These are phyloP conservation scores for Pedionomus torquatus DNA, from an alignment of 2,113 vertebrate genomes.

Conservation along the genomic window DNA sequence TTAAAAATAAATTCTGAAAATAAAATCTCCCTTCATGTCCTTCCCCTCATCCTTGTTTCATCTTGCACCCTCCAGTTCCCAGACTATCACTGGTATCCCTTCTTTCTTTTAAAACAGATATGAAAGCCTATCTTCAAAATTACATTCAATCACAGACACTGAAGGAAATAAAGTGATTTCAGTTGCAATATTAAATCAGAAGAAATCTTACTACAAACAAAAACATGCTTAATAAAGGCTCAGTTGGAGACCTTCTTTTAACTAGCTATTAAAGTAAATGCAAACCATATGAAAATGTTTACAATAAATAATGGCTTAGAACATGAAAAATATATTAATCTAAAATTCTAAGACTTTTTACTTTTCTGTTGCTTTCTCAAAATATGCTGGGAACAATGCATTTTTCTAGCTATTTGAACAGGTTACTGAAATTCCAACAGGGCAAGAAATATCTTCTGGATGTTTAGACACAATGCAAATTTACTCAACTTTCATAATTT, in stretches of 20 bases:
- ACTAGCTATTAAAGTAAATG: neutral
- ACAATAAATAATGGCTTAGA: neutral
- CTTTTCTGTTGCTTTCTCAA: neutral
- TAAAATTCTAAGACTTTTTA: neutral
- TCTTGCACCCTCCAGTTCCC: neutral
- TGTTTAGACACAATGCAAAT: neutral
- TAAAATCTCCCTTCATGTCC: slow-evolving; percentile 48
- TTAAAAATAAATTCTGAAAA: slow-evolving; percentile 75
- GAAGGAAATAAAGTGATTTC: slow-evolving; percentile 44
- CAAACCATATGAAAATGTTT: slow-evolving; percentile 4
- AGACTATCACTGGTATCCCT: slow-evolving; percentile 10
- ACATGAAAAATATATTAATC: neutral
- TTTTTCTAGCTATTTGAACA: neutral
- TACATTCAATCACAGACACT: slow-evolving; percentile 33
- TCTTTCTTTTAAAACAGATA: slow-evolving; percentile 54
- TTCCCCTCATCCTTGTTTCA: neutral
- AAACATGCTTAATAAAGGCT: neutral
- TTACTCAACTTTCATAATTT: neutral
- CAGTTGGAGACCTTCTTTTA: slow-evolving; percentile 13
- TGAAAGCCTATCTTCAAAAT: slow-evolving; percentile 64
- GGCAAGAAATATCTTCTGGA: neutral
- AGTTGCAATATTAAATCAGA: slow-evolving; percentile 23
- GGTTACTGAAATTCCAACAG: neutral
- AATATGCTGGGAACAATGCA: neutral
- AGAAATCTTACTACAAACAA: slow-evolving; percentile 29